Base-by-base conservation (phyloP, 1,140 invertebrate species). In the Cydia amplana region DNA sequence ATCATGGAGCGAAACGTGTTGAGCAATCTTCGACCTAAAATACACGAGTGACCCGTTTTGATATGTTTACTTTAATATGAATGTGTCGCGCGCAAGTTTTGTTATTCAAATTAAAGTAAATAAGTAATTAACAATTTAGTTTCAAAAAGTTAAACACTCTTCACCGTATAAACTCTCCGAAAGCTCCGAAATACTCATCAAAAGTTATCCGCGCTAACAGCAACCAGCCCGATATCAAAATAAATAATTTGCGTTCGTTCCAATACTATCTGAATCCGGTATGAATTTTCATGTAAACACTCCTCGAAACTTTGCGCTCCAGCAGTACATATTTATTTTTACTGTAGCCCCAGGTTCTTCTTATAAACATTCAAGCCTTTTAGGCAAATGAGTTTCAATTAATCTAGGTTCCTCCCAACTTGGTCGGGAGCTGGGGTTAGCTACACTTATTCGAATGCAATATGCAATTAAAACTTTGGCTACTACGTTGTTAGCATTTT, bases 391-490 rank as follows among this genome's bases (percentile, higher is more conserved):
- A 82, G 75, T 81, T 78, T 46, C 72, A 74, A 70, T 78, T 63
- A 79, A 28, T 76, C 76, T 76, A 28, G 70, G 82, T 80, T 76
- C 82, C 78, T 18, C 63, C 78, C 75, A 75, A 75, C 80, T 72
- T 74, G 51, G 36, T 77, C 51, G 73, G 79, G 75, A 76, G 64
- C 76, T 79, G 85, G 86, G 81, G 82, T 87, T 70, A 70, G 65
- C 85, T 87, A 80, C 83, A 87, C 85, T 89, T 89, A 89, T 87
- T 89, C 80, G 78, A 74, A 83, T 87, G 85, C 87, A 90, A 91
- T 90, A 83, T 87, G 85, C 87, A 90, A 91, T 90, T 91, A 90
- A 91, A 91, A 90, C 85, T 91, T 90, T 72, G 72, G 78, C 84
- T 81, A 77, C 78, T 82, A 84, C 81, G 86, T 88, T 89, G 87